phyloP scores from a whole-genome alignment of 2,888 invertebrate species.

The Glomeris marginata region DNA sequence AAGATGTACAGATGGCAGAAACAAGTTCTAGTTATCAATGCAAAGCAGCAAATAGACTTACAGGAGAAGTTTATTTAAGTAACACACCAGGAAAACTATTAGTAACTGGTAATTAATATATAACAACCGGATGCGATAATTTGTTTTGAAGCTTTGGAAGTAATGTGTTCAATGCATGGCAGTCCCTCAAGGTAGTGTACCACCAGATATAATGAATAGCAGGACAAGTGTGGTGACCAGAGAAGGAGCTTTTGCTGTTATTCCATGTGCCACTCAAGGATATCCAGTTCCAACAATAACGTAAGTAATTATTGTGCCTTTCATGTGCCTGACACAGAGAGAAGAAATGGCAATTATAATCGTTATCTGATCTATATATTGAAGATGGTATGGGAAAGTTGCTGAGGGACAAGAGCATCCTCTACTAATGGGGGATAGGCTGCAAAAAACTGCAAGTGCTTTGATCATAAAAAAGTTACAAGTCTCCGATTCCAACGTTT shows the following conservation, averaged over 20 bases:
- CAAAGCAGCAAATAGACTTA: constrained; percentile 8
- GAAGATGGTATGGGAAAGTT: constrained; percentile 12
- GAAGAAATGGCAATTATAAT: not conserved
- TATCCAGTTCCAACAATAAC: constrained; percentile 10
- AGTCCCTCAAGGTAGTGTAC: constrained; percentile 12
- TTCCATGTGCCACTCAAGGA: constrained; percentile 13
- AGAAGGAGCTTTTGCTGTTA: constrained; percentile 9
- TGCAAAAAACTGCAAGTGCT: constrained; percentile 10
- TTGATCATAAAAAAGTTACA: constrained; percentile 7
- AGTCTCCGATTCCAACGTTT: constrained; percentile 10
- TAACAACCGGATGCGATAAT: not conserved
- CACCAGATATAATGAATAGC: constrained; percentile 7
- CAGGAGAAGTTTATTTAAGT: constrained; percentile 9
- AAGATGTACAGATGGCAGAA: constrained; percentile 6
- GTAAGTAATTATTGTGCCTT: constrained; percentile 3
- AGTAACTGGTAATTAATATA: constrained; percentile 8
- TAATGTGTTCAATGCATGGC: not conserved
- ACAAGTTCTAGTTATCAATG: constrained; percentile 10
- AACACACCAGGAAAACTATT: constrained; percentile 9
- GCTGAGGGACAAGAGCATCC: constrained; percentile 11
- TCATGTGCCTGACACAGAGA: not conserved
- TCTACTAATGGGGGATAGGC: constrained; percentile 9
- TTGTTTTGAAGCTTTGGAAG: not conserved
- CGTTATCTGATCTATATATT: not conserved
- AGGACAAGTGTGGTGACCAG: constrained; percentile 6